These are phyloP conservation scores for Crocallis elinguaria DNA, from an alignment of 2,888 invertebrate genomes.

Conservation along the genomic window DNA sequence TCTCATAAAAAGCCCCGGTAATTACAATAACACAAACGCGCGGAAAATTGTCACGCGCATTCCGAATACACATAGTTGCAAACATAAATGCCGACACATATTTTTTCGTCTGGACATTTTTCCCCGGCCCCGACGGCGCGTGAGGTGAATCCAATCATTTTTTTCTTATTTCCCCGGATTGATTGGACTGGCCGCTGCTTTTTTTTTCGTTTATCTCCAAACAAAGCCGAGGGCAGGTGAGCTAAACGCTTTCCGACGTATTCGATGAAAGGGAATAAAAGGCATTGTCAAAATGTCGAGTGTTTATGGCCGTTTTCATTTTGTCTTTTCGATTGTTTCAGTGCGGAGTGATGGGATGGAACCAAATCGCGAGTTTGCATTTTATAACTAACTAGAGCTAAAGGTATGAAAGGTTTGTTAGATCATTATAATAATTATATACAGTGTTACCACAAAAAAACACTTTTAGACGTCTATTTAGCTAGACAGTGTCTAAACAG, in stretches of 20 bases:
- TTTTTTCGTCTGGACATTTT: slow-evolving; percentile 46
- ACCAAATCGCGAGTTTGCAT: neutral
- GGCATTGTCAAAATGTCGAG: slow-evolving; percentile 46
- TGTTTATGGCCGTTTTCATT: slow-evolving; percentile 41
- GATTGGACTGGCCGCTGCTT: slow-evolving; percentile 73
- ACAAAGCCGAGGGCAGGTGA: slow-evolving; percentile 66
- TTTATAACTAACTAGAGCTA: no score
- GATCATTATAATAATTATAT: no score
- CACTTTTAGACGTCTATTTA: no score
- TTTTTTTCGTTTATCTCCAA: slow-evolving; percentile 68
- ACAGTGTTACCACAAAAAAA: no score
- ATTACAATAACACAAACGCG: slow-evolving; percentile 45
- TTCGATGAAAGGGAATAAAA: slow-evolving; percentile 38
- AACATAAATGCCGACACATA: slow-evolving; percentile 62
- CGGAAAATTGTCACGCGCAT: slow-evolving; percentile 48
- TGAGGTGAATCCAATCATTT: slow-evolving; percentile 77
- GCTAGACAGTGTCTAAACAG: no score
- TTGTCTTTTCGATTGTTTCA: slow-evolving; percentile 28
- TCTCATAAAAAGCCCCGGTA: slow-evolving; percentile 29
- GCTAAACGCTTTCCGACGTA: slow-evolving; percentile 55
- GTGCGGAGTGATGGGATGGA: neutral
- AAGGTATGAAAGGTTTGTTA: no score
- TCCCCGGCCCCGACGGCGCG: slow-evolving; percentile 56
- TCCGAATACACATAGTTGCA: slow-evolving; percentile 52
- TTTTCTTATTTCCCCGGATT: slow-evolving; percentile 68